Conservation (phyloP, 1,140 invertebrate genomes). For the Macrocentrus cingulum region DNA sequence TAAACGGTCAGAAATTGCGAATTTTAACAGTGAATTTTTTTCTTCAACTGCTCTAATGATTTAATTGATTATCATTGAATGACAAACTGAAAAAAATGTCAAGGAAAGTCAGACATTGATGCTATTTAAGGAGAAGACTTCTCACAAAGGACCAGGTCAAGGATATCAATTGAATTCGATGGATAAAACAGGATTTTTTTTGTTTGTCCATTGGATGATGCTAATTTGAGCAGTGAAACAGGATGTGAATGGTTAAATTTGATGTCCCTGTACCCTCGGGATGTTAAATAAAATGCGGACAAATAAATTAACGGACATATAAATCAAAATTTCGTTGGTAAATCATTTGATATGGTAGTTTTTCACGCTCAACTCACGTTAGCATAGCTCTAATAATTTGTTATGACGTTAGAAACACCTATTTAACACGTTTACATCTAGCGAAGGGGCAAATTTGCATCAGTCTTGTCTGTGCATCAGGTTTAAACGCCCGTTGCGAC, state of each 20-base stretch:
- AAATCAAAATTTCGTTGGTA: background rate
- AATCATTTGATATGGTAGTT: background rate
- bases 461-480: too few relatives aligned
- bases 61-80: background rate
- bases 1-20: background rate
- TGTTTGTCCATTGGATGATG: too few relatives aligned
- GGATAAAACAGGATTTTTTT: background rate
- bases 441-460: too few relatives aligned
- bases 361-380: constrained; percentile 1
- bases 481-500: too few relatives aligned
- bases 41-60: background rate
- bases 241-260: constrained; percentile 40
- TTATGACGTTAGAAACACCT: constrained; percentile 12
- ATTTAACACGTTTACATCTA: constrained; percentile 15
- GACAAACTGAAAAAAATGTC: background rate
- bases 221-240: constrained; percentile 27
- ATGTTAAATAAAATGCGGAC: constrained; percentile 2
- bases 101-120: background rate
- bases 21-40: constrained; percentile 1
- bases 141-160: constrained; percentile 7
- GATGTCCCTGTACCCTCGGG: constrained; percentile 29
- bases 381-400: constrained; percentile 17
- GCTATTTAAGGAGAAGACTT: constrained; percentile 10
- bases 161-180: background rate
- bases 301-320: too few relatives aligned